A percentile compares a stretch with the other conserved stretches of the same genome.
Conservation (phyloP, 2,113 vertebrate species). For the Castor canadensis region DNA sequence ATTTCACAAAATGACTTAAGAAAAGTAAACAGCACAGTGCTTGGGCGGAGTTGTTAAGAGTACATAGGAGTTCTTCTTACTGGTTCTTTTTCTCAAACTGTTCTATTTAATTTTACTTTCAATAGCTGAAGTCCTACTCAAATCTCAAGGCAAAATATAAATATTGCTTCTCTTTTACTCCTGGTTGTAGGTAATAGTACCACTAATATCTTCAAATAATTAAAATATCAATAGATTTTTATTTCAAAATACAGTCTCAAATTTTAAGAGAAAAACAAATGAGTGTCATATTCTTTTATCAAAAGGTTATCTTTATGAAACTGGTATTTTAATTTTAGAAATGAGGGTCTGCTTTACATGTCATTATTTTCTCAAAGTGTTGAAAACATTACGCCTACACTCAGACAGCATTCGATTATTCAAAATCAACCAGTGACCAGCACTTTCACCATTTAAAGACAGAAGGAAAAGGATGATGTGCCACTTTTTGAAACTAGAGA, state of each 20-base stretch:
- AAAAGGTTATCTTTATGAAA: constrained; percentile 14
- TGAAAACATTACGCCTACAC: background rate
- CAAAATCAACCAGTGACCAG: constrained; percentile 9
- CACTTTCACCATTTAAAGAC: constrained; percentile 1
- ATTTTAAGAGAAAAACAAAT: background rate
- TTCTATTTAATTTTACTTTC: background rate
- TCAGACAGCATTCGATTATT: background rate
- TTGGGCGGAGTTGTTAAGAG: background rate
- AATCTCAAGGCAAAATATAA: background rate
- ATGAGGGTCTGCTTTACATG: background rate
- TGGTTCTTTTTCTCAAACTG: background rate
- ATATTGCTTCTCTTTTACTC: background rate
- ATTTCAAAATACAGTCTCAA: background rate
- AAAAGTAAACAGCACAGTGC: background rate
- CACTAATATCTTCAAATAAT: background rate
- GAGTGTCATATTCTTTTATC: background rate
- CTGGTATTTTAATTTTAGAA: constrained; percentile 33
- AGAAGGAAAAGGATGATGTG: background rate
- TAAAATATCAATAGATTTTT: background rate
- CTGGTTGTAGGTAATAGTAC: background rate
- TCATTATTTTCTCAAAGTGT: background rate
- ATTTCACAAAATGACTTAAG: background rate
- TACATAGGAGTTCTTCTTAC: background rate
- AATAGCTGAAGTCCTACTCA: background rate
- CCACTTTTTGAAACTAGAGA: constrained; percentile 14